Evolutionary conservation across 2,888 invertebrate species (phyloP), one percentile per base, ranked within the genome.

Genomic region (Megaustenia siamemsis): DNA sequence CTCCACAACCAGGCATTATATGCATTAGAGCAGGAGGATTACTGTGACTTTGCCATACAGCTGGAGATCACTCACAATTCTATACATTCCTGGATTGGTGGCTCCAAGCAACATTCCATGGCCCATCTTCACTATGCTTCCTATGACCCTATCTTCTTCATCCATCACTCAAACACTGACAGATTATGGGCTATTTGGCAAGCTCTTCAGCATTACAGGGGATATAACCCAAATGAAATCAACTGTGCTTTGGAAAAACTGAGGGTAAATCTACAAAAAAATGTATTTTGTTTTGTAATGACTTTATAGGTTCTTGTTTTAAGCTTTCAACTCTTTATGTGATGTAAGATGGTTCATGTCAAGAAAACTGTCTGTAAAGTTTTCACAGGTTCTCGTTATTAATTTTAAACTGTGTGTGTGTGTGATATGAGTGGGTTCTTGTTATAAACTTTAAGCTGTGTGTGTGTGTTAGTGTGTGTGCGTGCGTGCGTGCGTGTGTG

Each of bases 151-250:
- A 60, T 85, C 38, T 89, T 88, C 86, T 86, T 86, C 24, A 35
- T 88, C 21, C 88, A 89, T 71, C 89, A 89, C 85, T 86, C 88
- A 43, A 86, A 86, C 66, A 85, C 86, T 8, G 89, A 88, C 83
- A 81, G 89, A 35, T 76, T 88, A n/a, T 89, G 86, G 87, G 88
- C 88, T 15, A 43, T 89, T n/a, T 88, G 87, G 87, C 88, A 88
- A 76, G 85, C 76, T 8, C 87, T 88, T 24, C 88, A 88, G 82
- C 77, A 83, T 43, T 69, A 85, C 77, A 84, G 88, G 68, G 89
- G 89, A 21, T 83, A 86, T n/a, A 77, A 84, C 73, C 86, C 87
- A 45, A 85, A 85, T 63, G 86, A 88, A 35, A 83, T 85, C 56
- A 85, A 89, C 84, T 89, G 89, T 71, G 89, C 89, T 68, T 56